Percentiles rank a stretch among this genome's conserved stretches.
These are phyloP conservation scores for Clamator glandarius DNA, from an alignment of 2,797 vertebrate species.

Conservation along the genomic window DNA sequence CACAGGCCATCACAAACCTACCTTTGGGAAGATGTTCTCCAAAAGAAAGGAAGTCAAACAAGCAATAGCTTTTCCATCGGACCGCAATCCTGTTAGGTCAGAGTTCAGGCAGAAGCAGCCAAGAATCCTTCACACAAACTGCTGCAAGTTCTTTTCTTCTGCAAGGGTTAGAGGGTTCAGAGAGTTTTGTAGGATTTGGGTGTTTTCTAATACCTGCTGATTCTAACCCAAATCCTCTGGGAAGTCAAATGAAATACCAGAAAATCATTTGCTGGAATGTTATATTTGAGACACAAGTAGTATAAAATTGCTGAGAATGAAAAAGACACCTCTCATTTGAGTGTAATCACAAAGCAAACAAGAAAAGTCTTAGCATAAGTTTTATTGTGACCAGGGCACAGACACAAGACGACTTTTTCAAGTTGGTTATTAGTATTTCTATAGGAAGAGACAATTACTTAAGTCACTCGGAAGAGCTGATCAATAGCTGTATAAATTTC, in stretches of 20 bases:
- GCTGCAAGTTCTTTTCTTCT: neutral
- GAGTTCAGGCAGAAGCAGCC: neutral
- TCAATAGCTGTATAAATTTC: neutral
- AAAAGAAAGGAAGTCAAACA: neutral
- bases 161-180: neutral
- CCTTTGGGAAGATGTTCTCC: neutral
- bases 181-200: neutral
- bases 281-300: neutral
- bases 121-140: neutral
- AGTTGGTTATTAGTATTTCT: neutral
- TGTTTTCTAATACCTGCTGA: neutral
- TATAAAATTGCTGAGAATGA: neutral
- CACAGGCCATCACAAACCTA: neutral
- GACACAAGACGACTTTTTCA: neutral
- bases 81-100: neutral
- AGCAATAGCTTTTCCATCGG: neutral
- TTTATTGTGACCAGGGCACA: neutral
- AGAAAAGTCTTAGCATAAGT: neutral
- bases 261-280: neutral
- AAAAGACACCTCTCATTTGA: neutral
- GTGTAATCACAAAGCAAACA: neutral
- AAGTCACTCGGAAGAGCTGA: neutral
- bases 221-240: neutral
- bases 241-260: neutral
- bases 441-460: neutral